These are phyloP conservation scores for Euthynnus affinis DNA, from an alignment of 2,797 vertebrate species.

Conservation along the genomic window DNA sequence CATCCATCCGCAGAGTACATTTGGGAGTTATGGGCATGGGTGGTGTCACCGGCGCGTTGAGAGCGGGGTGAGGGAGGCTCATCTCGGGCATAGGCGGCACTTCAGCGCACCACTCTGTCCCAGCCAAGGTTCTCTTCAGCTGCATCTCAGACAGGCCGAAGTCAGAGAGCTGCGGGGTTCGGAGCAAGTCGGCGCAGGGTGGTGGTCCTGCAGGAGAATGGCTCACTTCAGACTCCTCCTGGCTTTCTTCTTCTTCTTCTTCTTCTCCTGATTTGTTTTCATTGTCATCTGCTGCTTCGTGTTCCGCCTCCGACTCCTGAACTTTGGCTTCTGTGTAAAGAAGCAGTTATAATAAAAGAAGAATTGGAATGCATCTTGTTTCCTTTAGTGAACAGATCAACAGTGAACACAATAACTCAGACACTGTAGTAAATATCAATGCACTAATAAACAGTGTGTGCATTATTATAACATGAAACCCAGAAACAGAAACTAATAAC, in stretches of 20 bases:
- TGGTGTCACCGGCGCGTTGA: slow-evolving; percentile 32
- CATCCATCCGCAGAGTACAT: slow-evolving; percentile 87
- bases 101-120: slow-evolving; percentile 52
- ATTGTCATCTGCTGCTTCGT: slow-evolving; percentile 44
- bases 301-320: slow-evolving; percentile 37
- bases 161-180: slow-evolving; percentile 90
- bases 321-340: slow-evolving; percentile 36
- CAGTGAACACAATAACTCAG: neutral
- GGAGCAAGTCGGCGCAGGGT: slow-evolving; percentile 62
- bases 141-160: slow-evolving; percentile 91
- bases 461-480: neutral
- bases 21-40: slow-evolving; percentile 86
- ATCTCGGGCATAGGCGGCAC: slow-evolving; percentile 63
- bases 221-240: slow-evolving; percentile 38
- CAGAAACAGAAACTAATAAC: neutral
- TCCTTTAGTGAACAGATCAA: neutral
- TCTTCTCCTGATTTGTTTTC: slow-evolving; percentile 15
- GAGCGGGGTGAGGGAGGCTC: slow-evolving; percentile 53
- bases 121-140: slow-evolving; percentile 77
- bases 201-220: neutral
- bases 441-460: neutral
- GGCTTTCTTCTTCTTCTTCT: neutral
- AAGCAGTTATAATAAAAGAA: slow-evolving; percentile 6
- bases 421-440: no score
- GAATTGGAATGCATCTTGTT: neutral